phyloP scores from a whole-genome alignment of 1,140 invertebrate species.

The Pygmarrhopalites habei region DNA sequence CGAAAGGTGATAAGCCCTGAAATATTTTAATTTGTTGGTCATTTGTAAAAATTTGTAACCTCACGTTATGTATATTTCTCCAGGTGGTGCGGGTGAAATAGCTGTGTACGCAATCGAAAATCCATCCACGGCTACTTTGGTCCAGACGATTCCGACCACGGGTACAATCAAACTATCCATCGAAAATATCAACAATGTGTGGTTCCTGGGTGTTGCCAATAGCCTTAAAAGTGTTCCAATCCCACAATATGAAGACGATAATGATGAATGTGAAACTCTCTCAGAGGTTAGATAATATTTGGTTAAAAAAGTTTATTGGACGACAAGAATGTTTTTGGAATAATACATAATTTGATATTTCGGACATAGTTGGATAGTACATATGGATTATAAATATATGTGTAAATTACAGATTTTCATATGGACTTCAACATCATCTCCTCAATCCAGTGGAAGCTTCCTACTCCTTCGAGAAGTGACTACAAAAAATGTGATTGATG shows the following conservation, averaged over 20 bases:
- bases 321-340: no score
- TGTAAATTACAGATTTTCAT: no score
- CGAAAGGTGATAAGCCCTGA: no score
- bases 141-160: neutral
- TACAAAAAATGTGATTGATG: neutral
- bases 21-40: neutral
- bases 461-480: neutral
- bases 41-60: neutral
- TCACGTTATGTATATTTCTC: neutral
- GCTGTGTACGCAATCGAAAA: neutral
- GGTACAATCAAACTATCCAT: neutral
- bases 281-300: no score
- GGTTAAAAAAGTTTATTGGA: no score
- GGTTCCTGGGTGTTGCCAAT: neutral
- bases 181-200: neutral
- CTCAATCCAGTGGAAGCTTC: no score
- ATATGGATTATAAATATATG: no score
- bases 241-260: neutral
- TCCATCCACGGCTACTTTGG: neutral
- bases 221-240: neutral
- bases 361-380: no score
- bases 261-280: neutral
- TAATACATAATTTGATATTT: no score
- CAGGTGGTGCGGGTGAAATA: neutral
- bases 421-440: no score